Base-by-base conservation (phyloP, 2,888 invertebrate genomes). In the Agrotis puta region DNA sequence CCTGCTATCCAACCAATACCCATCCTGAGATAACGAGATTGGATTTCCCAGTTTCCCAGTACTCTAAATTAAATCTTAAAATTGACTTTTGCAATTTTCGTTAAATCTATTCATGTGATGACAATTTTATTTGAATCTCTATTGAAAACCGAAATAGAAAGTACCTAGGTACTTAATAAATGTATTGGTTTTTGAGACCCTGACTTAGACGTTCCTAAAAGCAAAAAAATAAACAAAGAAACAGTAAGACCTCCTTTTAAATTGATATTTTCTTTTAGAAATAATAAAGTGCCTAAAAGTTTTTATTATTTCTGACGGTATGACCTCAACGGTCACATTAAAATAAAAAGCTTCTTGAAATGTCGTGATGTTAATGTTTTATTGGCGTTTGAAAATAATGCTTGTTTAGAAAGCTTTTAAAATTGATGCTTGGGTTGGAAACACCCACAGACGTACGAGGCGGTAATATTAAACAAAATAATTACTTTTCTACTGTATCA, bases 291-390 rank as follows among this genome's bases (percentile, higher is more conserved):
- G 5, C 24, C 14, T 22, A 22, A 27, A 33, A 47, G 0, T 20
- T n/a, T 27, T 45, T 7, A 45, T 11, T 53, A 16, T 48, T 22
- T 47, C 22, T 77, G n/a, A n/a, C n/a, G 24, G 22, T 22, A 43
- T 62, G 64, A 62, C 48, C 22, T n/a, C n/a, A n/a, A n/a, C n/a
- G 48, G 45, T 64, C 66, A 71, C 64, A 58, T 71, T 58, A 45
- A 61, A 76, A 66, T 56, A 56, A 47, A 65, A 56, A 48, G n/a
- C 58, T 56, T 64, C 22, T 50, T 13, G n/a, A 64, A n/a, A 18
- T 47, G 11, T 54, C 11, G 24, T 20, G 20, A 47, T 47, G 18
- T 18, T 48, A 54, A 74, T 33, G 16, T 74, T 11, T 9, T 57
- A 39, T 47, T 20, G 39, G 61, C 16, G 27, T 76, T 74, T 9